Percentiles rank a stretch among this genome's conserved stretches.
Evolutionary conservation across 2,113 vertebrate species (phyloP).

Genomic region (Phyllopteryx taeniolatus): DNA sequence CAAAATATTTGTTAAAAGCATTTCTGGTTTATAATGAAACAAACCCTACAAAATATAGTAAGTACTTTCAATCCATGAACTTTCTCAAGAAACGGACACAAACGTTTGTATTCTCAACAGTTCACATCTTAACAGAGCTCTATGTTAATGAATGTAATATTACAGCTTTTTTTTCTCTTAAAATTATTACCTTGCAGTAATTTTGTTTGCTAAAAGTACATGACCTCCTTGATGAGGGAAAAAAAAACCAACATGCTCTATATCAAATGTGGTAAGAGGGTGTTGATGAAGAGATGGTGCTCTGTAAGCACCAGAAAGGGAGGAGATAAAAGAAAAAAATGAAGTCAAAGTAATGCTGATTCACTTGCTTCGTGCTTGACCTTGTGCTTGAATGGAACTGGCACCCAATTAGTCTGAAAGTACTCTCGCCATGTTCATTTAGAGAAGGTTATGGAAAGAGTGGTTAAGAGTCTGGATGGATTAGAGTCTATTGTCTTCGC

Average conservation of each 20-base stretch:
- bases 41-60: too few relatives aligned
- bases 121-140: too few relatives aligned
- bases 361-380: background rate
- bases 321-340: background rate
- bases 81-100: background rate
- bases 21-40: too few relatives aligned
- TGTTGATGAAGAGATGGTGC: background rate
- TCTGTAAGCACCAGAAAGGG: background rate
- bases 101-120: background rate
- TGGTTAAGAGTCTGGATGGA: background rate
- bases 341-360: background rate
- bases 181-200: too few relatives aligned
- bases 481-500: conserved; percentile 29
- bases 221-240: background rate
- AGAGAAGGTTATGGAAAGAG: conserved; percentile 1
- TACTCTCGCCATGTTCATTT: background rate
- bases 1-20: too few relatives aligned
- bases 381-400: background rate
- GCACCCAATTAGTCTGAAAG: background rate
- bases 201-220: background rate
- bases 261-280: background rate
- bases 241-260: background rate
- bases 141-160: too few relatives aligned
- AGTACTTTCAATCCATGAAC: too few relatives aligned
- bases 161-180: too few relatives aligned